Evolutionary conservation across 2,113 vertebrate genomes (phyloP).

Genomic region (Oncorhynchus keta): DNA sequence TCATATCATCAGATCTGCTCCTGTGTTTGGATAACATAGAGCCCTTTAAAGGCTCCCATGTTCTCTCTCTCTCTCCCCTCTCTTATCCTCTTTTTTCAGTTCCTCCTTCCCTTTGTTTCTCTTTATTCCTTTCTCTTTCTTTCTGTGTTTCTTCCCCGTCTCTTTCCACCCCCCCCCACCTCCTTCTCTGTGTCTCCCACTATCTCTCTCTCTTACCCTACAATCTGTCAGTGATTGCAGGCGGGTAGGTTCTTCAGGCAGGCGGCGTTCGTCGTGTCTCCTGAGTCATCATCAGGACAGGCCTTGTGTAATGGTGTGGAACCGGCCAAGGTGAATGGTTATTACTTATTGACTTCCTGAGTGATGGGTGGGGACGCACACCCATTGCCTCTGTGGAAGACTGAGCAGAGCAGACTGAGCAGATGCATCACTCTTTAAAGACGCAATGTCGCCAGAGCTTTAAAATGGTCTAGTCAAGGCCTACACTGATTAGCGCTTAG

Average conservation of each 20-base stretch:
- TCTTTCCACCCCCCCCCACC: too few species aligned
- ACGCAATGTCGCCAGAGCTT: too few species aligned
- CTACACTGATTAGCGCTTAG: too few species aligned
- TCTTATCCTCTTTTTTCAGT: background rate
- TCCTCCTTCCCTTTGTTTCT: too few species aligned
- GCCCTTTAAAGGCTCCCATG: background rate
- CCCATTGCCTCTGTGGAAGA: background rate
- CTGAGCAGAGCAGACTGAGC: too few species aligned
- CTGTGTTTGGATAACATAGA: background rate
- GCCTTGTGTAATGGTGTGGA: slow-evolving; percentile 79
- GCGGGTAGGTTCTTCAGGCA: background rate
- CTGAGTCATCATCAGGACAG: background rate
- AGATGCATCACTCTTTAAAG: too few species aligned
- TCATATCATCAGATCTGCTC: background rate
- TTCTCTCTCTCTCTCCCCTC: background rate
- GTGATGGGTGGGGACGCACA: slow-evolving; percentile 43
- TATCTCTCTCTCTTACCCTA: too few species aligned
- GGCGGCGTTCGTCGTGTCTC: background rate
- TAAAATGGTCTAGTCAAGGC: too few species aligned
- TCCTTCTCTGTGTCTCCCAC: background rate
- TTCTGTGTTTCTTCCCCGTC: too few species aligned
- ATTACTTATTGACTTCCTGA: slow-evolving; percentile 83
- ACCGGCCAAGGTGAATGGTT: slow-evolving; percentile 81
- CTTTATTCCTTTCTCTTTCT: too few species aligned
- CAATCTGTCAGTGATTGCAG: background rate